Conservation (phyloP, 37 sponge, comb jelly and placozoan genomes). For the Dysidea cf. avara region DNA sequence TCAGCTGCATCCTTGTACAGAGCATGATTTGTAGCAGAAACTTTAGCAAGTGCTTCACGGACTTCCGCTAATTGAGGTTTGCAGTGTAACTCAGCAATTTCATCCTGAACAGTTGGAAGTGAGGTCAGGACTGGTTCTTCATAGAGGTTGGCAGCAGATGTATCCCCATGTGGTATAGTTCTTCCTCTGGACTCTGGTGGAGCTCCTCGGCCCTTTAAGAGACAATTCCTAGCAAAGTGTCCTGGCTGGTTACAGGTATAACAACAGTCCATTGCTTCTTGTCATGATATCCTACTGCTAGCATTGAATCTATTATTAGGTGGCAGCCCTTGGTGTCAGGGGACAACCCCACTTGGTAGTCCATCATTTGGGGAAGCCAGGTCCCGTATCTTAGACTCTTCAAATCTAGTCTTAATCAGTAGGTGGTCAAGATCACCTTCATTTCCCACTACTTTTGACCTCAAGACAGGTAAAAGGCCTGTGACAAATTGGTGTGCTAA, state of each 20-base stretch:
- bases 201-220: slow-evolving; percentile 4
- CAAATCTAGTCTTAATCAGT: slow-evolving; percentile 20
- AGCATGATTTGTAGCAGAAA: slow-evolving; percentile 7
- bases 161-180: not conserved
- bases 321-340: too few species aligned
- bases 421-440: slow-evolving; percentile 30
- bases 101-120: not conserved
- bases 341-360: not conserved
- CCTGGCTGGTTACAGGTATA: not conserved
- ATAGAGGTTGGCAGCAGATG: not conserved
- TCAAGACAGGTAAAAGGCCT: slow-evolving; percentile 15
- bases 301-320: too few species aligned
- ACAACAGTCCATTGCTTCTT: not conserved
- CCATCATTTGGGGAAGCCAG: not conserved
- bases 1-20: not conserved
- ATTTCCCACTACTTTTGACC: slow-evolving; percentile 12
- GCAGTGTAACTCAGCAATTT: not conserved
- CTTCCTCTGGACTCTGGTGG: slow-evolving; percentile 18
- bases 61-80: slow-evolving; percentile 13
- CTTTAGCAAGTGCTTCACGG: slow-evolving; percentile 7
- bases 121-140: not conserved
- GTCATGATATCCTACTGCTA: too few species aligned
- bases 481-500: slow-evolving; percentile 34
- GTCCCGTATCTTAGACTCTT: slow-evolving; percentile 30
- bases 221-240: slow-evolving; percentile 12